Evolutionary conservation across 2,113 vertebrate genomes (phyloP).

Genomic region (Channa maculata): DNA sequence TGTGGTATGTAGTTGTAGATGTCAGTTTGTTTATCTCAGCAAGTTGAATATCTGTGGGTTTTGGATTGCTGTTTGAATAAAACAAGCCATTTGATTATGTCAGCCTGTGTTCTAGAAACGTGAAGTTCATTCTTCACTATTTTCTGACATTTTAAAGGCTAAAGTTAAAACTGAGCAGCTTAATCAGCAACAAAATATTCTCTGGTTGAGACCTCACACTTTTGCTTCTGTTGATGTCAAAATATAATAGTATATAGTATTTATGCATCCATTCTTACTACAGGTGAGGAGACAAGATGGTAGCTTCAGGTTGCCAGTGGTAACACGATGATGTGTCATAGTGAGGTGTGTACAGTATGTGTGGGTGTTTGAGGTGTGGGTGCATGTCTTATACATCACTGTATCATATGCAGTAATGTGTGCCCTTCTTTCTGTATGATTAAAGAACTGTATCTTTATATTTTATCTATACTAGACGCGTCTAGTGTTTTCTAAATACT

Average conservation of each 20-base stretch:
- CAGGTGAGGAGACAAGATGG: constrained; percentile 72
- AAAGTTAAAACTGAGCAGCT: neutral
- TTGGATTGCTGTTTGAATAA: neutral
- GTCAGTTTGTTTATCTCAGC: too few species aligned
- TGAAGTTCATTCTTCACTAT: neutral
- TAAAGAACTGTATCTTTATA: too few species aligned
- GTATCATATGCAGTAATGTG: neutral
- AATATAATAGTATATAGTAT: neutral
- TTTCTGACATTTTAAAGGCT: neutral
- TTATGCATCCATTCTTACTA: constrained; percentile 14
- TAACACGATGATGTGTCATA: constrained; percentile 67
- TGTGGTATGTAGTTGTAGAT: too few species aligned
- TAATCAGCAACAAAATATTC: neutral
- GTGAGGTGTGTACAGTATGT: constrained; percentile 41
- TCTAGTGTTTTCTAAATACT: neutral
- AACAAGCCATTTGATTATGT: neutral
- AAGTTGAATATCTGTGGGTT: too few species aligned
- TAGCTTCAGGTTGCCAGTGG: constrained; percentile 74
- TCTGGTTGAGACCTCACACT: neutral
- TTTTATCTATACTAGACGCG: too few species aligned
- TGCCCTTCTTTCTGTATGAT: neutral
- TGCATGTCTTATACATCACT: constrained; percentile 17
- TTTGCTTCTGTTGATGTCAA: neutral
- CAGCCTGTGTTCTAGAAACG: neutral
- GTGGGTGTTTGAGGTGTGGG: constrained; percentile 56